Evolutionary conservation across 2,797 vertebrate genomes (phyloP), one percentile per base, ranked within the genome.

Genomic region (Apogon talboti): DNA sequence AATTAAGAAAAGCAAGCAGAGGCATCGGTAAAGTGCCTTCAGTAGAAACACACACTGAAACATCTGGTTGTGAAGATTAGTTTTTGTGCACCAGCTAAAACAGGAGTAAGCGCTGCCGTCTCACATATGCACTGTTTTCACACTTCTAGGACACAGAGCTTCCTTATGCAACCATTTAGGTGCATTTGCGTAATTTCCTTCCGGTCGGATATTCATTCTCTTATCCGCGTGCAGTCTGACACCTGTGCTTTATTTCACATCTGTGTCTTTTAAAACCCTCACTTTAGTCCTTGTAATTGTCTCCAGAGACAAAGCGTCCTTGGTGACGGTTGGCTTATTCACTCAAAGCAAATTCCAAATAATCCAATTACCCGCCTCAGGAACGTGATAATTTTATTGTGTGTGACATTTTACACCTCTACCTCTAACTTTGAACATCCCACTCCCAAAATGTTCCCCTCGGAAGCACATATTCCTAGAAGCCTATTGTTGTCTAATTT

Each of bases 341-440:
- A 62, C 57, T 64, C 46, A 18, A 38, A 78, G 62, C 80, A 64
- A 64, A 74, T 81, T 75, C 71, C 56, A 56, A 76, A 77, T 68
- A 78, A 89, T 86, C 71, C 64, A 82, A 84, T 86, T 81, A 78
- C 44, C 38, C 37, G 58, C n/a, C 33, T 14, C 14, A 9, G 24
- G 76, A 71, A 87, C 60, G 40, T 60, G 81, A 65, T 47, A 37
- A 83, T 88, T 79, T 76, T 35, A 81, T 78, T 81, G 70, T 71
- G 75, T 70, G 81, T 18, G 14, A 71, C 71, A 58, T 76, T 71
- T 68, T 43, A 30, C 40, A 33, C 67, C 40, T 55, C 44, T 42
- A 38, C 33, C 44, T 3, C 19, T 1, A 19, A 54, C 62, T 62
- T 50, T 45, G n/a, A 49, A 57, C 19, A 12, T 33, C n/a, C 21